Evolutionary conservation across 2,888 invertebrate genomes (phyloP).

Genomic region (Mimas tiliae): DNA sequence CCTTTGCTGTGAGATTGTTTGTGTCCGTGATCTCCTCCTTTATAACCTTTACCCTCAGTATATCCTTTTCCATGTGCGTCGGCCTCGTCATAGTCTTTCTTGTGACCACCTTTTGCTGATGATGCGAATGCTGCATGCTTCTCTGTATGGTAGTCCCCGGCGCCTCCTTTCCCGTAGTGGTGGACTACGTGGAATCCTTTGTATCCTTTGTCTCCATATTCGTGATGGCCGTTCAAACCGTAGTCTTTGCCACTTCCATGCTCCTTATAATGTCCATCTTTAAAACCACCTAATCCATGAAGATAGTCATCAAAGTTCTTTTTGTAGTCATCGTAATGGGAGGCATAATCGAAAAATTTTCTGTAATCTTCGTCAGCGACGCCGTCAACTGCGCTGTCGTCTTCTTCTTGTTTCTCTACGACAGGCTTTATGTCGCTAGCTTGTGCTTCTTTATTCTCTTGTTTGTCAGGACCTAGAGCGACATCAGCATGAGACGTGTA

Average conservation of each 20-base stretch:
- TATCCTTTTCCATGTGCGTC: constrained; percentile 81
- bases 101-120: constrained; percentile 79
- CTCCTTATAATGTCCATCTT: constrained; percentile 58
- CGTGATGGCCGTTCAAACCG: constrained; percentile 67
- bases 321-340: constrained; percentile 65
- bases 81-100: constrained; percentile 78
- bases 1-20: constrained; percentile 85
- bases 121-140: constrained; percentile 81
- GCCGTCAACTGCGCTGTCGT: constrained; percentile 57
- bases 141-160: constrained; percentile 82
- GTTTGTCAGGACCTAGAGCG: constrained; percentile 59
- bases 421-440: constrained; percentile 67
- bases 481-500: constrained; percentile 62
- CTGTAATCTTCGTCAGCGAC: constrained; percentile 66
- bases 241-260: constrained; percentile 73
- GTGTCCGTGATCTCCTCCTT: constrained; percentile 81
- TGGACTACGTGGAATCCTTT: constrained; percentile 79
- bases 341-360: constrained; percentile 62
- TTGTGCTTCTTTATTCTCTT: constrained; percentile 58
- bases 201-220: constrained; percentile 79
- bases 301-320: constrained; percentile 67
- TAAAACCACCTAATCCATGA: constrained; percentile 59
- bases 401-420: constrained; percentile 60
- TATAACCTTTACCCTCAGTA: constrained; percentile 76
- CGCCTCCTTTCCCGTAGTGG: constrained; percentile 81